Conservation (phyloP, 2,797 vertebrate genomes). For the Danio jaintianensis region DNA sequence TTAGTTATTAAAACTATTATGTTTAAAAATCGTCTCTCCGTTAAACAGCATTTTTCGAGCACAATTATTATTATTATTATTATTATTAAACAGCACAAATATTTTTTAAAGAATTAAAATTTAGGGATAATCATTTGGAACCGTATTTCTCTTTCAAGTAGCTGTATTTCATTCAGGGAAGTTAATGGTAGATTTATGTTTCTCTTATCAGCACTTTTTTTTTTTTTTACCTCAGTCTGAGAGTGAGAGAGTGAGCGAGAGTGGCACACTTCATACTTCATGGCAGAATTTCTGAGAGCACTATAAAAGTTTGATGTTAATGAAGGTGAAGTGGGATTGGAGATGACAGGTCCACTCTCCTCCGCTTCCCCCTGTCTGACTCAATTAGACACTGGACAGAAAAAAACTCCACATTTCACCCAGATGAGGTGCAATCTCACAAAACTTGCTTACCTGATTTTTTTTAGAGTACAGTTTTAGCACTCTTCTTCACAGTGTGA, state of each 20-base stretch:
- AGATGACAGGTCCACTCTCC: slow-evolving; percentile 99
- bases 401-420: slow-evolving; percentile 27
- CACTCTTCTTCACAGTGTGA: background rate
- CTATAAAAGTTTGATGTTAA: slow-evolving; percentile 99
- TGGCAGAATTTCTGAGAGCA: slow-evolving; percentile 87
- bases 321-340: slow-evolving; percentile 91
- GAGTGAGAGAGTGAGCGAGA: background rate
- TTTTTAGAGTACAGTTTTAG: slow-evolving; percentile 20
- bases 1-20: too few species aligned
- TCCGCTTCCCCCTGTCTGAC: slow-evolving; percentile 95
- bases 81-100: too few species aligned
- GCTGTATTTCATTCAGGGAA: background rate
- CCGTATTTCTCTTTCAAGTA: too few species aligned
- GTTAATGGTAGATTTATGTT: background rate
- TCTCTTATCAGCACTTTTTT: slow-evolving; percentile 1
- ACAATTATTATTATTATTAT: too few species aligned
- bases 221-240: background rate
- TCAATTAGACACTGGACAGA: slow-evolving; percentile 50
- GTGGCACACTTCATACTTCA: slow-evolving; percentile 70
- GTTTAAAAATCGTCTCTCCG: too few species aligned
- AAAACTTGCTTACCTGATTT: slow-evolving; percentile 18
- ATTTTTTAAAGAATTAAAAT: too few species aligned
- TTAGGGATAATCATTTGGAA: too few species aligned
- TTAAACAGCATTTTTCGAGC: too few species aligned
- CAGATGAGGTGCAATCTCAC: slow-evolving; percentile 27